phyloP scores from a whole-genome alignment of 2,797 vertebrate species.

The Botia kubotai region DNA sequence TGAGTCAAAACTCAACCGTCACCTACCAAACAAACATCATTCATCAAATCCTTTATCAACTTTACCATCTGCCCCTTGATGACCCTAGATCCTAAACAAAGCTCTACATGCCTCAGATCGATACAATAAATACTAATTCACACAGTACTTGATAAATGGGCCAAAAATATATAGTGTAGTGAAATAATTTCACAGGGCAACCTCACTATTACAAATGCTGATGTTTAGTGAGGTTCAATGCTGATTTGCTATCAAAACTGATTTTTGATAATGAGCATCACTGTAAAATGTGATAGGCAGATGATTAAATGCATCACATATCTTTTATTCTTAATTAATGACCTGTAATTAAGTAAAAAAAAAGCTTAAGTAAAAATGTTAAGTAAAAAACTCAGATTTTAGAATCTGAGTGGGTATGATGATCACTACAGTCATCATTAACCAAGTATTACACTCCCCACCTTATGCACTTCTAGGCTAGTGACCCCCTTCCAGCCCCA shows the following conservation, averaged over 20 bases:
- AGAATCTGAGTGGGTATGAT: not conserved
- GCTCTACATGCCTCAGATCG: constrained; percentile 9
- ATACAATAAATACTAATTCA: constrained; percentile 10
- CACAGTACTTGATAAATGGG: not conserved
- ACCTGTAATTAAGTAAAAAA: not conserved
- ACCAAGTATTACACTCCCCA: not conserved
- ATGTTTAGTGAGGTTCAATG: not conserved
- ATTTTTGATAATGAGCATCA: not conserved
- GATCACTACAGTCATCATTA: not conserved
- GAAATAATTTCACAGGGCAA: not conserved
- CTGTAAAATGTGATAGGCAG: not conserved
- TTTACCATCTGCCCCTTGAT: not conserved
- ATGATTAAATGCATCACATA: not conserved
- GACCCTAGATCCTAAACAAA: not conserved
- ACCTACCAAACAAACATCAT: not conserved
- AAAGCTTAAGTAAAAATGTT: too few species aligned
- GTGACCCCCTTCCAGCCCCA: not conserved
- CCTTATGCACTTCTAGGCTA: not conserved
- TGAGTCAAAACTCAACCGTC: not conserved
- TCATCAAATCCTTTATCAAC: constrained; percentile 18
- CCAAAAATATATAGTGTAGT: constrained; percentile 6
- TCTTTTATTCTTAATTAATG: not conserved
- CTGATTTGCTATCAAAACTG: not conserved
- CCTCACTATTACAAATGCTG: not conserved
- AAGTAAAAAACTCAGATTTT: not conserved